Conservation (phyloP, 2,113 vertebrate genomes). For the Centropus bengalensis region DNA sequence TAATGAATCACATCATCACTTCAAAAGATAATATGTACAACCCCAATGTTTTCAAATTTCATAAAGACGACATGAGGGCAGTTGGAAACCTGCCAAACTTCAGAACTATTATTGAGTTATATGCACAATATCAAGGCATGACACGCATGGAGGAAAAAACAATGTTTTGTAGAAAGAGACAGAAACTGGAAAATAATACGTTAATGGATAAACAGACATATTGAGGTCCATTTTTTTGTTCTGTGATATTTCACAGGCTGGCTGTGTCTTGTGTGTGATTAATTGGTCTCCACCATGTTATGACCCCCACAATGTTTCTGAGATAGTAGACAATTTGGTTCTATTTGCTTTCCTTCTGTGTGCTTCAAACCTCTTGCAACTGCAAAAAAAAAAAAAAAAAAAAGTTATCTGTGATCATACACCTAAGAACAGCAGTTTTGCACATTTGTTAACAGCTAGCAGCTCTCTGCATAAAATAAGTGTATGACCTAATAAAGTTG, state of each 20-base stretch:
- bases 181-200: slow-evolving; percentile 59
- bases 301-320: not conserved
- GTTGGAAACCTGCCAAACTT: slow-evolving; percentile 62
- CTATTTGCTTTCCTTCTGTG: not conserved
- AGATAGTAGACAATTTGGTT: slow-evolving; percentile 16
- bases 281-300: slow-evolving; percentile 15
- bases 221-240: not conserved
- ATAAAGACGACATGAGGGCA: slow-evolving; percentile 68
- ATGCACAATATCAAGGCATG: slow-evolving; percentile 12
- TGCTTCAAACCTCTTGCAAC: not conserved
- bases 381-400: not conserved
- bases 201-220: slow-evolving; percentile 58
- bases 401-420: not conserved
- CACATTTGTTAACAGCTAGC: slow-evolving; percentile 29
- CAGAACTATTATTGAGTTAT: slow-evolving; percentile 54
- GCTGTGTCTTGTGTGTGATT: not conserved
- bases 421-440: not conserved
- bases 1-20: slow-evolving; percentile 77
- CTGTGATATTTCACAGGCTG: slow-evolving; percentile 30
- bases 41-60: slow-evolving; percentile 69
- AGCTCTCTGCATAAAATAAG: not conserved
- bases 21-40: slow-evolving; percentile 67
- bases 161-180: slow-evolving; percentile 31
- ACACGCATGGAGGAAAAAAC: slow-evolving; percentile 16
- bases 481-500: not conserved